Evolutionary conservation across 2,888 invertebrate genomes (phyloP).

Genomic region (Hemaris fuciformis): DNA sequence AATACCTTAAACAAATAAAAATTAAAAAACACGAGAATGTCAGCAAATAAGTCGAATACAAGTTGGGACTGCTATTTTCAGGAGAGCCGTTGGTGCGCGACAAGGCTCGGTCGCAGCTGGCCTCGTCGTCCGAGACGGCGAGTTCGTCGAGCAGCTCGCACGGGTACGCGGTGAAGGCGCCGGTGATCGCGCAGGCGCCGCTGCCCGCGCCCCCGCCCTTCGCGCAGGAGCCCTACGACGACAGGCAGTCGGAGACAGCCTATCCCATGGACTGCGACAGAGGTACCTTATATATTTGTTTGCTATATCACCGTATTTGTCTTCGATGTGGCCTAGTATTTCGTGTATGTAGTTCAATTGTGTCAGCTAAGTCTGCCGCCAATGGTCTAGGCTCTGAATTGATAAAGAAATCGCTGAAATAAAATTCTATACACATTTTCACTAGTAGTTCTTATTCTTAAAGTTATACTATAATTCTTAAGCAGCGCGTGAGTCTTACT

Average conservation of each 20-base stretch:
- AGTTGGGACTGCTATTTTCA: constrained; percentile 21
- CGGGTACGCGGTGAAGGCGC: constrained; percentile 46
- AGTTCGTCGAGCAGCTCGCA: constrained; percentile 81
- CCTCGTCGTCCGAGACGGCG: constrained; percentile 75
- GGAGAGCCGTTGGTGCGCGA: constrained; percentile 46
- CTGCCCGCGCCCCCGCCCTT: constrained; percentile 55
- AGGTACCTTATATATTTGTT: constrained; percentile 37
- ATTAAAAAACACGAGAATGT: background rate
- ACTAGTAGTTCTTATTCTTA: no score
- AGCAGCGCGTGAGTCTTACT: no score
- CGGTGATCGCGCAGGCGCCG: constrained; percentile 51
- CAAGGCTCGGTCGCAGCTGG: constrained; percentile 44
- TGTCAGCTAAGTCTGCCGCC: no score
- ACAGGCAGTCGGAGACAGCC: constrained; percentile 35
- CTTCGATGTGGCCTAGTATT: background rate
- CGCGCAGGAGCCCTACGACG: constrained; percentile 47
- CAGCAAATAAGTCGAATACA: background rate
- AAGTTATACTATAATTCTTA: no score
- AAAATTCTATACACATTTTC: no score
- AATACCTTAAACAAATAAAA: background rate
- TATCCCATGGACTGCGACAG: constrained; percentile 69
- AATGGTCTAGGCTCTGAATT: no score
- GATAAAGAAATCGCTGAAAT: no score
- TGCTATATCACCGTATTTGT: background rate
- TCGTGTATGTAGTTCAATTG: no score